A percentile compares a stretch with the other conserved stretches of the same genome.
phyloP scores from a whole-genome alignment of 2,113 vertebrate genomes.

The Calidris pygmaea region DNA sequence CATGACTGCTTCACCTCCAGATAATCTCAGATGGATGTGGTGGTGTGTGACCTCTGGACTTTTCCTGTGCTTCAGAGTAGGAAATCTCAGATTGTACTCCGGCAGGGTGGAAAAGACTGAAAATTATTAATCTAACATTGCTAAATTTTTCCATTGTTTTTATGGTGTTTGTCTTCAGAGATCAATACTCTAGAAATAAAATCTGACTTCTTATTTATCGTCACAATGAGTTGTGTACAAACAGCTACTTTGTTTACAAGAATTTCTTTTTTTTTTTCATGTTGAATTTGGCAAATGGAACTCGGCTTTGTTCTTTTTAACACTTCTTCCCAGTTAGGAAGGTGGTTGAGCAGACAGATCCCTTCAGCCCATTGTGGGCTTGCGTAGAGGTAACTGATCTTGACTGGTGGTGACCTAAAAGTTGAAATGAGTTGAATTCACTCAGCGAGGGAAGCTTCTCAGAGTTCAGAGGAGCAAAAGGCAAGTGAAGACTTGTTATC shows the following conservation, averaged over 20 bases:
- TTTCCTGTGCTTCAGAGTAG: neutral
- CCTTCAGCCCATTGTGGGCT: neutral
- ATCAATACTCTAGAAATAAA: neutral
- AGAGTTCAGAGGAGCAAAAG: neutral
- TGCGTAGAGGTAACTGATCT: neutral
- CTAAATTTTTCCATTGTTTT: neutral
- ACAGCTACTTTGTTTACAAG: neutral
- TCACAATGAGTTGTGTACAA: neutral
- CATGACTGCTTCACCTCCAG: neutral
- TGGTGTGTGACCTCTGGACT: neutral
- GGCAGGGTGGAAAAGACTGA: neutral
- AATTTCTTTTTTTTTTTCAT: neutral
- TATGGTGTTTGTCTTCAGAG: neutral
- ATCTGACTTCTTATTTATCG: neutral
- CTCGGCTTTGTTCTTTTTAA: neutral
- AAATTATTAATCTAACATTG: neutral
- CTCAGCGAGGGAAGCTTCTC: neutral
- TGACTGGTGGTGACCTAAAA: neutral
- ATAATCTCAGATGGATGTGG: neutral
- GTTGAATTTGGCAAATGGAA: neutral
- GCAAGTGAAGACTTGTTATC: neutral
- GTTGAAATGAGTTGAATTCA: neutral
- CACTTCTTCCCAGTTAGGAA: neutral
- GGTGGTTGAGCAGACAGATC: neutral
- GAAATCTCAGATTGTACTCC: neutral